A percentile compares a stretch with the other conserved stretches of the same genome.
phyloP scores from a whole-genome alignment of 2,113 vertebrate genomes.

The Mixornis gularis region DNA sequence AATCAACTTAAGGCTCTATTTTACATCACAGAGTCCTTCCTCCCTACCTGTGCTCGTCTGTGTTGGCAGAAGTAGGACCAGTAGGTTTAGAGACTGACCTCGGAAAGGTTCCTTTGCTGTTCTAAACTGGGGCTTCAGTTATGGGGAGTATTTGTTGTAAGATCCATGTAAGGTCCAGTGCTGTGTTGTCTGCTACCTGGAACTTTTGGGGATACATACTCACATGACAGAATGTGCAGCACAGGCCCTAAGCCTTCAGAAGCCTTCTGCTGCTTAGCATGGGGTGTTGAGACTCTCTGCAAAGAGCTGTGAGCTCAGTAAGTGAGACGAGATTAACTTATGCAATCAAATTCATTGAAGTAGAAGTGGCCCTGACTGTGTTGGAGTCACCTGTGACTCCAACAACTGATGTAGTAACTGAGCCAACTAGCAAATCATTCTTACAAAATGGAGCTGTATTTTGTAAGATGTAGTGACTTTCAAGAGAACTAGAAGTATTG shows the following conservation, averaged over 20 bases:
- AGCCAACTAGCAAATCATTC: not conserved
- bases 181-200: not conserved
- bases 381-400: not conserved
- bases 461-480: not conserved
- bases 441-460: not conserved
- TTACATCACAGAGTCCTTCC: not conserved
- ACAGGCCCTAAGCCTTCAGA: not conserved
- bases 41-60: accelerated
- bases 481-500: not conserved
- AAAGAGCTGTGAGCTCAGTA: not conserved
- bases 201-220: accelerated
- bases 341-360: not conserved
- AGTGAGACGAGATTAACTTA: not conserved
- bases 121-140: not conserved
- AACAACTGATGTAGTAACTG: not conserved
- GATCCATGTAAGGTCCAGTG: not conserved
- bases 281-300: not conserved
- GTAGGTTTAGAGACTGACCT: not conserved
- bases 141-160: not conserved
- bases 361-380: not conserved
- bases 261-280: not conserved
- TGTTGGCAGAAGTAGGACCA: not conserved
- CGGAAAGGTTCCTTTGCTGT: not conserved
- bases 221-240: accelerated
- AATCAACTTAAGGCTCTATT: not conserved